phyloP scores from a whole-genome alignment of 2,797 vertebrate species.

The Rhodeus uyekii region DNA sequence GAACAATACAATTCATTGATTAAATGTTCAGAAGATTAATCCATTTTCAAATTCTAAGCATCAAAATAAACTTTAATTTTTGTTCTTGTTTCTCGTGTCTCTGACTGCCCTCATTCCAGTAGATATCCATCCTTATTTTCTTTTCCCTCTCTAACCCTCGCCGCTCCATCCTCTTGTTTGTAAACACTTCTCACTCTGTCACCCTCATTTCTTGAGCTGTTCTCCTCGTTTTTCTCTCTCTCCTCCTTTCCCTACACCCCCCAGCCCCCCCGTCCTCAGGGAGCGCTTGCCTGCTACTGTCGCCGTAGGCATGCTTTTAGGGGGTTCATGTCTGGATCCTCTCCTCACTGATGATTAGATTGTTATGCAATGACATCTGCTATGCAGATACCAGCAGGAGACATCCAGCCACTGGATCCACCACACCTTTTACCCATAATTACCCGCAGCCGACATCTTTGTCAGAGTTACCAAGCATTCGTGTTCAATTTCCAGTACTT shows the following conservation, averaged over 20 bases:
- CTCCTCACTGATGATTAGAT: slow-evolving; percentile 62
- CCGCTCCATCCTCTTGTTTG: slow-evolving; percentile 9
- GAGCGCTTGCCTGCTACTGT: slow-evolving; percentile 60
- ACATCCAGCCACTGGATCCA: slow-evolving; percentile 47
- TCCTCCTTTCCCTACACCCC: slow-evolving; percentile 26
- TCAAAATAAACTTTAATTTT: not conserved
- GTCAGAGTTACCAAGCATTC: not conserved
- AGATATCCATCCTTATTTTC: not conserved
- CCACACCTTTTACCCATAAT: slow-evolving; percentile 35
- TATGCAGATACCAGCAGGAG: slow-evolving; percentile 61
- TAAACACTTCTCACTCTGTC: slow-evolving; percentile 42
- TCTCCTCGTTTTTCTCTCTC: slow-evolving; percentile 41
- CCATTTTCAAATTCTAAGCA: not conserved
- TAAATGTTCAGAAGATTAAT: not conserved
- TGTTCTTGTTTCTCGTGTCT: not conserved
- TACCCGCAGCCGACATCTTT: slow-evolving; percentile 37
- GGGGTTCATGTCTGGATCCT: slow-evolving; percentile 62
- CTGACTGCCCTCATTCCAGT: not conserved
- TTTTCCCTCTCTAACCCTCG: not conserved
- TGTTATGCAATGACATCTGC: slow-evolving; percentile 64
- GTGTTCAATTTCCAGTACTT: slow-evolving; percentile 34
- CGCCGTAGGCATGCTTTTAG: slow-evolving; percentile 62
- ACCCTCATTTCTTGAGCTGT: slow-evolving; percentile 43
- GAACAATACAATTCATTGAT: not conserved
- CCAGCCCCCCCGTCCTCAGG: slow-evolving; percentile 48